Percentiles rank a stretch among this genome's conserved stretches.
Evolutionary conservation across 2,113 vertebrate species (phyloP).

Genomic region (Triplophysa tibetana): DNA sequence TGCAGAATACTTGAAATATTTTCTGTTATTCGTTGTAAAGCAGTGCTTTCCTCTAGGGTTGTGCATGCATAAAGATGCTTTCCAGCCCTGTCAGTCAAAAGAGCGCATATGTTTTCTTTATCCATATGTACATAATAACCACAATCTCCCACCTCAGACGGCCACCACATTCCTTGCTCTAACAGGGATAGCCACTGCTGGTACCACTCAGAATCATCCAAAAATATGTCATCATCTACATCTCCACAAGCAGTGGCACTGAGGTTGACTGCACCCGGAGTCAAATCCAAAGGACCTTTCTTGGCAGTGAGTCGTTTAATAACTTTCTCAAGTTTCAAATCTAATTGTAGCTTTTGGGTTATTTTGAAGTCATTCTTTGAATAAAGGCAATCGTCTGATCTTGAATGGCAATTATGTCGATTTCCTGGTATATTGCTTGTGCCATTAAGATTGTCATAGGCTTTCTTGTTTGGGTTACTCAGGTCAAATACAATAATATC

Average conservation of each 20-base stretch:
- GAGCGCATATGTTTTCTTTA: conserved; percentile 86
- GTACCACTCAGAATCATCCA: conserved; percentile 81
- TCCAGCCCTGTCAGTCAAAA: conserved; percentile 89
- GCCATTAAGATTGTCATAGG: conserved; percentile 68
- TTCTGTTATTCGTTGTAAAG: conserved; percentile 72
- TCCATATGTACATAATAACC: conserved; percentile 92
- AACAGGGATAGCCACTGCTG: conserved; percentile 88
- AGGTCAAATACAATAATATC: conserved; percentile 75
- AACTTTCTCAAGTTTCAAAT: conserved; percentile 71
- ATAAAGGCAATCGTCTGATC: conserved; percentile 65
- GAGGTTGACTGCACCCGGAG: conserved; percentile 53
- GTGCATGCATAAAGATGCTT: conserved; percentile 86
- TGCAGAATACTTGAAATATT: conserved; percentile 70
- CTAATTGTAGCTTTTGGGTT: conserved; percentile 62
- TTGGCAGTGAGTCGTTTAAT: conserved; percentile 73
- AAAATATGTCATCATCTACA: conserved; percentile 68
- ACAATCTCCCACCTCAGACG: conserved; percentile 86
- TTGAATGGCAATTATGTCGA: conserved; percentile 63
- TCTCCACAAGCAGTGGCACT: conserved; percentile 62
- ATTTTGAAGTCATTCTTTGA: conserved; percentile 61
- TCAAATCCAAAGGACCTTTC: conserved; percentile 87
- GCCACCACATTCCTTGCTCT: conserved; percentile 92
- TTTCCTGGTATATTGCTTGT: conserved; percentile 57
- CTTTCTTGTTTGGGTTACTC: conserved; percentile 64
- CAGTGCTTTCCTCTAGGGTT: conserved; percentile 72